phyloP scores from a whole-genome alignment of 2,797 vertebrate species.

The Schizopygopsis malacanthus region DNA sequence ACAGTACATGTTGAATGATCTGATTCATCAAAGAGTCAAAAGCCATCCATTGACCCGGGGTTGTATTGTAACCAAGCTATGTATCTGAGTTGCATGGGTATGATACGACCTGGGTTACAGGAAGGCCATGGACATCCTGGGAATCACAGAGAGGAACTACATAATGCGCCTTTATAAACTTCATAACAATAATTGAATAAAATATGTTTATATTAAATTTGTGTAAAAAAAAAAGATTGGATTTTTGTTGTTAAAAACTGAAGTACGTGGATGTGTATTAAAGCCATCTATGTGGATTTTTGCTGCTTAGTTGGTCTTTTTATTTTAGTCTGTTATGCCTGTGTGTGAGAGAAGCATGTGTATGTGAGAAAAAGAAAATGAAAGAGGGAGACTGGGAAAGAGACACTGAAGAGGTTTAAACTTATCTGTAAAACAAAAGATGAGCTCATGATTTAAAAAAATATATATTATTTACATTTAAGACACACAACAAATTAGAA shows the following conservation, averaged over 20 bases:
- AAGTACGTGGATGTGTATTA: not conserved
- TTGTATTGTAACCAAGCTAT: constrained; percentile 73
- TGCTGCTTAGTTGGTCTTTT: not conserved
- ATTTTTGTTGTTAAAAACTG: not conserved
- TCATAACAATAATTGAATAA: not conserved
- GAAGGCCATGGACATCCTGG: constrained; percentile 46
- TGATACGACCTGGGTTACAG: constrained; percentile 69
- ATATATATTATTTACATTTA: not conserved
- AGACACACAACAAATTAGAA: not conserved
- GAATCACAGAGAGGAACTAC: not conserved
- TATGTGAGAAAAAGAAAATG: not conserved
- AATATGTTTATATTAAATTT: not conserved
- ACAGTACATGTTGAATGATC: not conserved
- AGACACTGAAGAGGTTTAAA: not conserved
- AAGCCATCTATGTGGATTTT: not conserved
- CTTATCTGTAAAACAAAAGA: not conserved
- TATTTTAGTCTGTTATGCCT: not conserved
- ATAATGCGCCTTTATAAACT: not conserved
- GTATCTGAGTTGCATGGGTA: constrained; percentile 67
- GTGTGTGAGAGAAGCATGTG: not conserved
- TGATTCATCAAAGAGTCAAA: not conserved
- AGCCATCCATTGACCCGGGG: constrained; percentile 56
- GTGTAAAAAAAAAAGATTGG: constrained; percentile 2
- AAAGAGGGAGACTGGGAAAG: not conserved
- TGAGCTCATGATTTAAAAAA: too few relatives aligned